phyloP scores from a whole-genome alignment of 2,888 invertebrate species.

The Megastigmus dorsalis region DNA sequence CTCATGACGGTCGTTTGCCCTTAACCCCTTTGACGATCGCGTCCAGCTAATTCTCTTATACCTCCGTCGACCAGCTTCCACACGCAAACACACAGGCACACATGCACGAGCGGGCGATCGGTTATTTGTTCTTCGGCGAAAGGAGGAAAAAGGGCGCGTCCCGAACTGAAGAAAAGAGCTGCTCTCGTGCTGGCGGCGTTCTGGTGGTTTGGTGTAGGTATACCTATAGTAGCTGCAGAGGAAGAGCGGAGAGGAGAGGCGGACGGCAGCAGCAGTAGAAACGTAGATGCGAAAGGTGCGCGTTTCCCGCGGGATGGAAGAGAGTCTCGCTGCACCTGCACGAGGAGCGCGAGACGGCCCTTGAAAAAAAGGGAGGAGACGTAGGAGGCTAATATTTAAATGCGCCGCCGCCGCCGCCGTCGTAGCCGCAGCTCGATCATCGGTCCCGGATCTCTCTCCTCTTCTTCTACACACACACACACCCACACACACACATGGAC shows the following conservation, averaged over 20 bases:
- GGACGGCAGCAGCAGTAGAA: too few relatives aligned
- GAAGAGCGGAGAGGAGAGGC: too few relatives aligned
- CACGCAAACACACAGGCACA: constrained; percentile 24
- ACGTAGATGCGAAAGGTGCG: constrained; percentile 54
- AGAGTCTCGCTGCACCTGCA: constrained; percentile 59
- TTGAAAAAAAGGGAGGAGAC: constrained; percentile 51
- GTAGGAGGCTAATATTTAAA: constrained; percentile 71
- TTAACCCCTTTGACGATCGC: constrained; percentile 59
- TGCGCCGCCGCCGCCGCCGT: constrained; percentile 52
- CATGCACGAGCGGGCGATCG: too few relatives aligned
- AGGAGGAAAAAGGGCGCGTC: constrained; percentile 12
- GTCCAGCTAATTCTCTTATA: constrained; percentile 51
- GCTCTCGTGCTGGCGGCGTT: too few relatives aligned
- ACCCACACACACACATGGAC: too few relatives aligned
- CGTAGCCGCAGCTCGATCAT: constrained; percentile 36
- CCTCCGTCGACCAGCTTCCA: constrained; percentile 30
- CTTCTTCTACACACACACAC: too few relatives aligned
- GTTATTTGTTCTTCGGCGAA: constrained; percentile 57
- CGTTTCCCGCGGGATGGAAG: constrained; percentile 54
- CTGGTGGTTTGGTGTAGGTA: too few relatives aligned
- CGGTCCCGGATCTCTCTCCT: constrained; percentile 41
- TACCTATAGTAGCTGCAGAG: too few relatives aligned
- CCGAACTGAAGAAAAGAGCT: constrained; percentile 32
- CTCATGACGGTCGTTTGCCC: constrained; percentile 37
- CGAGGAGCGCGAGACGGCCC: too few relatives aligned